Percentiles rank a stretch among this genome's conserved stretches.
Evolutionary conservation across 2,888 invertebrate species (phyloP).

Genomic region (Malacosoma neustria): DNA sequence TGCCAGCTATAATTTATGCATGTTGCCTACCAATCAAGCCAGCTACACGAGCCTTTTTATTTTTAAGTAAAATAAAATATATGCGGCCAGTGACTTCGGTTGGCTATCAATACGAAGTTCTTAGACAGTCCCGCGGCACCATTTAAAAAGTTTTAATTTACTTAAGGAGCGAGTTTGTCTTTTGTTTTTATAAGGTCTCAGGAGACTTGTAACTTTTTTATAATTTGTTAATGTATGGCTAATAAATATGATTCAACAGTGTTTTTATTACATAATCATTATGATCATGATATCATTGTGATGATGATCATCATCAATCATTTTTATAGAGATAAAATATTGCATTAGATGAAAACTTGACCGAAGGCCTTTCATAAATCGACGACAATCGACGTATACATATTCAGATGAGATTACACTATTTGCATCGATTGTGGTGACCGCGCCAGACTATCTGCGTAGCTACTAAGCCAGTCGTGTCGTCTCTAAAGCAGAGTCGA

Average conservation of each 20-base stretch:
- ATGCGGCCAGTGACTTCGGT: slow-evolving; percentile 23
- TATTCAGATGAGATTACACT: no score
- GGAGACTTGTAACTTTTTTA: slow-evolving; percentile 11
- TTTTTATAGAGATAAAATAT: no score
- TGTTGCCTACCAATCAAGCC: background rate
- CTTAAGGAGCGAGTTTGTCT: slow-evolving; percentile 22
- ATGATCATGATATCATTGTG: no score
- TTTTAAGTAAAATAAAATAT: background rate
- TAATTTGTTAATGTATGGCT: slow-evolving; percentile 2
- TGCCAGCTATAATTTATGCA: background rate
- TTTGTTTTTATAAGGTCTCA: slow-evolving; percentile 21
- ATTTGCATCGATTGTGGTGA: no score
- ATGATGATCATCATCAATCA: no score
- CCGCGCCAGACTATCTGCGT: no score
- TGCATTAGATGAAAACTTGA: no score
- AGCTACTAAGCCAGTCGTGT: no score
- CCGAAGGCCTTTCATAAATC: no score
- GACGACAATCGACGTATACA: no score
- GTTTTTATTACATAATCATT: no score
- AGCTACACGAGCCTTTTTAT: background rate
- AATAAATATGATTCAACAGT: slow-evolving; percentile 1
- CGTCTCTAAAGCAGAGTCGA: no score
- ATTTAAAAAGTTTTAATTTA: slow-evolving; percentile 50
- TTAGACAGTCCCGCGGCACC: slow-evolving; percentile 41
- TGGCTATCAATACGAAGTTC: slow-evolving; percentile 43